Evolutionary conservation across 2,888 invertebrate species (phyloP), one percentile per base, ranked within the genome.

Genomic region (Trachelus stipa): DNA sequence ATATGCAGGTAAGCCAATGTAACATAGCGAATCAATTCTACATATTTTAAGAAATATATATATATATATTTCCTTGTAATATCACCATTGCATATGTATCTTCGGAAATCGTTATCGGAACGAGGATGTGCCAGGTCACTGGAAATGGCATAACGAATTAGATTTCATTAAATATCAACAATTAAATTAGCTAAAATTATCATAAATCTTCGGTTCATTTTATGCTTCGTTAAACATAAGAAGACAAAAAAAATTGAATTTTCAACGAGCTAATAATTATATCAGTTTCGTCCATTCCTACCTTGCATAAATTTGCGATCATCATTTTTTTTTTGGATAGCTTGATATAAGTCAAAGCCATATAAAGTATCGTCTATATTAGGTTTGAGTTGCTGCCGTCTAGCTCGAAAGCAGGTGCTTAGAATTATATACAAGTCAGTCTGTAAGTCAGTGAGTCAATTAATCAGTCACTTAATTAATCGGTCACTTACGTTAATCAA

Each of bases 1-100:
- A 99, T 99, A 92, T 99, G 99, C 97, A 97, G 98, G 98, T 98
- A 94, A 93, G 93, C 83, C 40, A 15, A 23, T 33, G 33, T 1
- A 23, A 34, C 56, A 73, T 74, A 68, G 56, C 73, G 69, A 31
- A 75, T 23, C 2, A 56, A 23, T 56, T 23, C 56, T 56, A 56
- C 23, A 9, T 56, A 23, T 56, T 56, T 56, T 56, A 1, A 56
- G 56, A 56, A 56, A 56, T 56, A 56, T 56, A 23, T 56, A 40
- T 40, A 40, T 15, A 40, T 56, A 56, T 56, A 56, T 56, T 56
- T 56, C 56, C 6, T 56, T 23, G 9, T 56, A 56, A 56, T 56
- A 56, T 56, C 56, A 23, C 56, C 56, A 56, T 23, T 23, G 23
- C 56, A 56, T 56, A 33, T 33, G 33, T 33, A 56, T 0, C 23